Base-by-base conservation (phyloP, 1,140 invertebrate genomes). In the Tyrophagus putrescentiae region DNA sequence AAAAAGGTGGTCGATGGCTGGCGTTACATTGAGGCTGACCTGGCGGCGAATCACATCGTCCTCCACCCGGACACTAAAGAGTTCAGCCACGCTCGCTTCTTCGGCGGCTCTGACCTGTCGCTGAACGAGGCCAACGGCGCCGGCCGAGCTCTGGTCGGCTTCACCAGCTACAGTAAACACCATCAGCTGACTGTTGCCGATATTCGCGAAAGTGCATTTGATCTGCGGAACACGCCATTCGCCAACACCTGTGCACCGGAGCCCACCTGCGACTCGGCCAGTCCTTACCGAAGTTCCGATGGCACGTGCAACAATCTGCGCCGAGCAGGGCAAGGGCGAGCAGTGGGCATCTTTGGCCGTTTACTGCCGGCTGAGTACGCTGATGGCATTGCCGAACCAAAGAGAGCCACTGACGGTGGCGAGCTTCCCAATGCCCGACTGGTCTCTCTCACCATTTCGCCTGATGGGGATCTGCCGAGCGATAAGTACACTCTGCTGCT, bases 361-460 rank as follows among this genome's bases (percentile, higher is more conserved):
- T 69, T 84, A 33, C 67, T 84, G 33, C 75, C 76, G 48, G 75
- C 83, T 1, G 74, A 72, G 64, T 85, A 84, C 68, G 72, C 75
- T 45, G 81, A 85, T 68, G 81, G 66, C 25, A 62, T 65, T 16
- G 58, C 59, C 23, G 57, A 57, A 21, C 61, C 62, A 5, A 61
- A 62, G n/a, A 25, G 33, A 29, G 54, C 64, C 0, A 39, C 56
- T 11, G 65, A 66, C 31, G 87, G 87, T 9, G 72, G 72, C 0
- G 77, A 78, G 0, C 70, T 93, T 1, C 87, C 87, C 0, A 87
- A 85, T 44, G 84, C 88, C 0, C 75, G 88, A 21, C 76, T 83
- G 0, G 79, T 94, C 16, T 91, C 87, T 0, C 83, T 84, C 0
- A 78, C 82, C 0, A 84, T 91, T 42, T 87, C 91, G 69, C 84